Conservation (phyloP, 2,888 invertebrate species). For the Lochmaea capreae region DNA sequence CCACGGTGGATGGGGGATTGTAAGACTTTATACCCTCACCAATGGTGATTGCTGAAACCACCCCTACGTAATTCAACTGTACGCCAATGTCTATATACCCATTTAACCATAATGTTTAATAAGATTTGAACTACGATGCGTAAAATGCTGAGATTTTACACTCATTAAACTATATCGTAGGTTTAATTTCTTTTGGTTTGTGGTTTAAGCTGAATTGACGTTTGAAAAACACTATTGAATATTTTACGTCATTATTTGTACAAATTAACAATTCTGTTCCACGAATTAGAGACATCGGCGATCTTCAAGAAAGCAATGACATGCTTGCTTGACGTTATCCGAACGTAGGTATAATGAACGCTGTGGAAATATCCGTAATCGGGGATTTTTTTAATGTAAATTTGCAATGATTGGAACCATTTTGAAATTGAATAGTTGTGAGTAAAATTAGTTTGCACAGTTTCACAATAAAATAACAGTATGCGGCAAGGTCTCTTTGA, state of each 20-base stretch:
- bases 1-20: no score
- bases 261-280: not conserved
- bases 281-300: not conserved
- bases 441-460: no score
- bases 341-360: not conserved
- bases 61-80: no score
- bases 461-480: no score
- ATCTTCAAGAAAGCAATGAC: not conserved
- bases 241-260: slow-evolving; percentile 1
- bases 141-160: slow-evolving; percentile 21
- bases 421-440: no score
- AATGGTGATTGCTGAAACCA: no score
- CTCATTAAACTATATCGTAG: slow-evolving; percentile 12
- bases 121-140: slow-evolving; percentile 13
- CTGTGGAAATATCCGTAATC: not conserved
- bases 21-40: no score
- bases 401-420: no score
- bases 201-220: slow-evolving; percentile 7
- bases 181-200: slow-evolving; percentile 16
- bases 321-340: not conserved
- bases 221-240: not conserved
- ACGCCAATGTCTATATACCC: not conserved
- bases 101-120: not conserved
- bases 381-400: no score
- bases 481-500: no score